These are phyloP conservation scores for Phthorimaea operculella DNA, from an alignment of 1,140 invertebrate genomes.

Conservation along the genomic window DNA sequence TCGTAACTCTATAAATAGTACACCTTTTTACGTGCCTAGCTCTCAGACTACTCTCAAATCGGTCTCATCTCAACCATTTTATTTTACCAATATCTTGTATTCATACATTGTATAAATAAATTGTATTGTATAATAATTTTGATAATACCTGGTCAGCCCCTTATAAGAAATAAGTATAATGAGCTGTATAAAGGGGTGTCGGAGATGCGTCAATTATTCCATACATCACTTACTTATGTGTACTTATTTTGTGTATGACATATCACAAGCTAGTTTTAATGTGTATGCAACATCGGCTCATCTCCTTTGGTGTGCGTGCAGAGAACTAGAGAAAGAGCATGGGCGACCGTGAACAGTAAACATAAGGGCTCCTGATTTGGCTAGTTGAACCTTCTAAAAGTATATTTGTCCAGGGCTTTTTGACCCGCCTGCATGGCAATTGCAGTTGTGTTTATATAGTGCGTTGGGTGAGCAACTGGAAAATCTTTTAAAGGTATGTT, in stretches of 20 bases:
- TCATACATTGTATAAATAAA: slow-evolving; percentile 22
- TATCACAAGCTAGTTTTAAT: slow-evolving; percentile 26
- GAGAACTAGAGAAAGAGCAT: not conserved
- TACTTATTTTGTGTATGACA: slow-evolving; percentile 30
- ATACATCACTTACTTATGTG: slow-evolving; percentile 23
- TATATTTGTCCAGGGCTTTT: too few species aligned
- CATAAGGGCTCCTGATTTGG: too few species aligned
- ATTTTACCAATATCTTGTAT: not conserved
- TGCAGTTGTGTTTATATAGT: too few species aligned
- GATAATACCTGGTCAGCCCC: slow-evolving; percentile 11
- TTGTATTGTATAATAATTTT: slow-evolving; percentile 18
- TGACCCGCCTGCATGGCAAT: too few species aligned
- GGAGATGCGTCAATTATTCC: slow-evolving; percentile 19
- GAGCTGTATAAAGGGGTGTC: slow-evolving; percentile 17
- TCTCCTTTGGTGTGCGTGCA: slow-evolving; percentile 21
- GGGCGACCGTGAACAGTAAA: too few species aligned
- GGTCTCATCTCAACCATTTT: not conserved
- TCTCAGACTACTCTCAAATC: not conserved
- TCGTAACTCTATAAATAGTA: not conserved
- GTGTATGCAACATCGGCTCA: slow-evolving; percentile 18
- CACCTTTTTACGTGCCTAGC: not conserved
- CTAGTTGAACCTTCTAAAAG: too few species aligned
- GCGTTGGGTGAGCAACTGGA: too few species aligned
- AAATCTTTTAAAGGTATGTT: too few species aligned
- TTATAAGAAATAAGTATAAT: slow-evolving; percentile 17